Conservation (phyloP, 2,888 invertebrate genomes). For the Oxyscelio sp. region DNA sequence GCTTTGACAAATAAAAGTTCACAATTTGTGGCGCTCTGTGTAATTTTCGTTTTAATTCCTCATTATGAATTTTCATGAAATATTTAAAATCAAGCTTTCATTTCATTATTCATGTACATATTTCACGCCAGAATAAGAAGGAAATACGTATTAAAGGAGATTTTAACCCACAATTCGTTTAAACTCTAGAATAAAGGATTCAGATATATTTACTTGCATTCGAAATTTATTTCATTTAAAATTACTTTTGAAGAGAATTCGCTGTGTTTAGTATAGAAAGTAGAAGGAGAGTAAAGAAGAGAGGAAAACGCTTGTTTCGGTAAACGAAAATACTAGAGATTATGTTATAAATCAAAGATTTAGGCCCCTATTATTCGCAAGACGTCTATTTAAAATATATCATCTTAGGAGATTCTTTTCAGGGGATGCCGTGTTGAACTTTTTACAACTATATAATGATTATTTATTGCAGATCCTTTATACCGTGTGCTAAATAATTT, state of each 20-base stretch:
- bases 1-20: no score
- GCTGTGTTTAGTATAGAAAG: neutral
- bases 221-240: constrained; percentile 58
- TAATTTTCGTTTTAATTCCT: constrained; percentile 24
- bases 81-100: constrained; percentile 7
- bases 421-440: no score
- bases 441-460: no score
- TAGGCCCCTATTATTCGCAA: constrained; percentile 28
- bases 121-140: constrained; percentile 11
- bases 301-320: constrained; percentile 25
- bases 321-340: constrained; percentile 5
- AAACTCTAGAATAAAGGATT: neutral
- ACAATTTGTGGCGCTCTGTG: no score
- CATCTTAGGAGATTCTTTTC: no score
- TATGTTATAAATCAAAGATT: constrained; percentile 49
- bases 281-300: neutral
- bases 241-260: constrained; percentile 48
- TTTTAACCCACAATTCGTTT: neutral
- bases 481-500: no score
- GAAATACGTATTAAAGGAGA: constrained; percentile 14
- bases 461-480: no score
- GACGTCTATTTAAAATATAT: no score
- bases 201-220: neutral
- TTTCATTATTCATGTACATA: constrained; percentile 12
- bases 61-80: constrained; percentile 19